Conservation (phyloP, 2,888 invertebrate genomes). For the Dusona sp. region DNA sequence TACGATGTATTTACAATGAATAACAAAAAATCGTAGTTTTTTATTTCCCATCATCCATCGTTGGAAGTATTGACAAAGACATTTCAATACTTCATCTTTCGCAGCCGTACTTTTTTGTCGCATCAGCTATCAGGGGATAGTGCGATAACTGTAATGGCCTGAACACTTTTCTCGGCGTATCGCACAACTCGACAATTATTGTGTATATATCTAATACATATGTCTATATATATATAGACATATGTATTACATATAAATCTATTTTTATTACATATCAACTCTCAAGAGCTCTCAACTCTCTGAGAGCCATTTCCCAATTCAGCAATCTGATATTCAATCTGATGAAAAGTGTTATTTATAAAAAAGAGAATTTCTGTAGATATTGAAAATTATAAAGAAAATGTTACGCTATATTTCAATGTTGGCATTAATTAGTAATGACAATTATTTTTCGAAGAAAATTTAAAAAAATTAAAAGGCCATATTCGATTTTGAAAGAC, state of each 20-base stretch:
- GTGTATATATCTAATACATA: slow-evolving; percentile 46
- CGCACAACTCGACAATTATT: slow-evolving; percentile 71
- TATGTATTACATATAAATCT: not conserved
- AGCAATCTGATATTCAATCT: not conserved
- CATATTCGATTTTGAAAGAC: no score
- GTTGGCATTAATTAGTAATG: not conserved
- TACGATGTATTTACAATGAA: not conserved
- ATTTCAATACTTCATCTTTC: slow-evolving; percentile 69
- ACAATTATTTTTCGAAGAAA: no score
- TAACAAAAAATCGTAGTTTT: not conserved
- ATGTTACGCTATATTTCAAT: not conserved
- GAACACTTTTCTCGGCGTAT: slow-evolving; percentile 64
- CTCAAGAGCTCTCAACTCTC: slow-evolving; percentile 71
- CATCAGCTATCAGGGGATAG: slow-evolving; percentile 27
- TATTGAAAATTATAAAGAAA: not conserved
- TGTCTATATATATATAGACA: slow-evolving; percentile 9
- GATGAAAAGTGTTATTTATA: not conserved
- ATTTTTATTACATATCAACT: slow-evolving; percentile 73
- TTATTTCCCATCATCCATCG: not conserved
- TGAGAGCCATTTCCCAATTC: not conserved
- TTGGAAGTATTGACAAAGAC: slow-evolving; percentile 32
- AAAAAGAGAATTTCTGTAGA: not conserved
- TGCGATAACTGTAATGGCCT: slow-evolving; percentile 80
- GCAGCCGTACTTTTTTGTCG: slow-evolving; percentile 65
- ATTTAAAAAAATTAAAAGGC: no score